A percentile compares a stretch with the other conserved stretches of the same genome.
phyloP scores from a whole-genome alignment of 2,888 invertebrate species.

The Antitype chi region DNA sequence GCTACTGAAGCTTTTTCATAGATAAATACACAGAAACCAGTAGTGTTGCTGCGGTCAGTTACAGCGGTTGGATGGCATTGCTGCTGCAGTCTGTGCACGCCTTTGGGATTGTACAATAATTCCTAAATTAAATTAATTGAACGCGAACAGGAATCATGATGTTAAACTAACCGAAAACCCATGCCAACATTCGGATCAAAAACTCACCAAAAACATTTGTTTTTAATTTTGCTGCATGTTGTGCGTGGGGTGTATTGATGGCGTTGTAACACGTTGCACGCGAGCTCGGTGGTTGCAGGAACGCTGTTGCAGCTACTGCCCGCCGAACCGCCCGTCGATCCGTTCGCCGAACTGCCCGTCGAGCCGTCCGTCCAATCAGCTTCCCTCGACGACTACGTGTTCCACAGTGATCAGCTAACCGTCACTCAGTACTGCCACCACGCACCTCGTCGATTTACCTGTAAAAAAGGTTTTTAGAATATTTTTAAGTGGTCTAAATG shows the following conservation, averaged over 20 bases:
- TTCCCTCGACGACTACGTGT: constrained; percentile 4
- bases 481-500: not conserved
- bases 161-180: not conserved
- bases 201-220: constrained; percentile 30
- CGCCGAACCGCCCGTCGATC: constrained; percentile 33
- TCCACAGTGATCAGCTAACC: constrained; percentile 30
- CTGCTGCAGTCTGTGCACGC: not conserved
- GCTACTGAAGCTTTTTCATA: not conserved
- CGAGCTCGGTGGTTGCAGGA: constrained; percentile 7
- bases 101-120: not conserved
- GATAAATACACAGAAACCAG: not conserved
- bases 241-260: constrained; percentile 16
- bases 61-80: not conserved
- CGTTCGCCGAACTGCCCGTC: constrained; percentile 18
- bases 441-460: constrained; percentile 26
- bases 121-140: not conserved
- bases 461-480: not conserved
- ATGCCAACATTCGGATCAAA: not conserved
- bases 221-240: not conserved
- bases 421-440: constrained; percentile 11
- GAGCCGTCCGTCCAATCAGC: constrained; percentile 21
- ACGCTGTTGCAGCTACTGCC: constrained; percentile 12
- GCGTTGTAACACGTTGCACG: constrained; percentile 30
- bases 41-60: too few relatives aligned
- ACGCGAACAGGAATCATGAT: not conserved